Evolutionary conservation across 1,140 invertebrate genomes (phyloP).

Genomic region (Polypedilum pembai): DNA sequence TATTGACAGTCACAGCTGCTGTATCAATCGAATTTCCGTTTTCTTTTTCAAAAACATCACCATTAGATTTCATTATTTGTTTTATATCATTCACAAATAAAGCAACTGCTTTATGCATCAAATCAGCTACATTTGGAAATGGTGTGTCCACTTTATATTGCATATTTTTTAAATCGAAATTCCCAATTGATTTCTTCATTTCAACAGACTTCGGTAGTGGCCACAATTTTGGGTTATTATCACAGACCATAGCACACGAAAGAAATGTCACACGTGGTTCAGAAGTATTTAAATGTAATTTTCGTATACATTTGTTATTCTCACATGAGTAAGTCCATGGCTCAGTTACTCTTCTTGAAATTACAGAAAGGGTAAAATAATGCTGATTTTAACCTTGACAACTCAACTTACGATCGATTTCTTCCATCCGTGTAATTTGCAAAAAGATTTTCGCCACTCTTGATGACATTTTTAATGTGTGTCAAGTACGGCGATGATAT

Average conservation of each 20-base stretch:
- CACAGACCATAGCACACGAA: neutral
- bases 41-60: neutral
- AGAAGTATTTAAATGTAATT: neutral
- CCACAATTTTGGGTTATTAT: neutral
- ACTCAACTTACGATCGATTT: neutral
- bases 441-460: neutral
- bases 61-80: neutral
- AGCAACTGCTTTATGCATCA: neutral
- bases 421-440: neutral
- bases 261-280: neutral
- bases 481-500: conserved; percentile 1
- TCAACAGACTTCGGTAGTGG: neutral
- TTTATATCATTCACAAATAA: neutral
- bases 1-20: neutral
- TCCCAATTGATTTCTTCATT: neutral
- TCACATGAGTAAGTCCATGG: neutral
- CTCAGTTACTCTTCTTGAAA: neutral
- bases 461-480: neutral
- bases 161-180: neutral
- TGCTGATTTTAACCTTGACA: neutral
- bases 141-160: neutral
- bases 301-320: neutral
- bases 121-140: neutral
- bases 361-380: neutral
- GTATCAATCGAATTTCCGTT: neutral